phyloP scores from a whole-genome alignment of 1,140 invertebrate genomes.

The Drosophila takahashii region DNA sequence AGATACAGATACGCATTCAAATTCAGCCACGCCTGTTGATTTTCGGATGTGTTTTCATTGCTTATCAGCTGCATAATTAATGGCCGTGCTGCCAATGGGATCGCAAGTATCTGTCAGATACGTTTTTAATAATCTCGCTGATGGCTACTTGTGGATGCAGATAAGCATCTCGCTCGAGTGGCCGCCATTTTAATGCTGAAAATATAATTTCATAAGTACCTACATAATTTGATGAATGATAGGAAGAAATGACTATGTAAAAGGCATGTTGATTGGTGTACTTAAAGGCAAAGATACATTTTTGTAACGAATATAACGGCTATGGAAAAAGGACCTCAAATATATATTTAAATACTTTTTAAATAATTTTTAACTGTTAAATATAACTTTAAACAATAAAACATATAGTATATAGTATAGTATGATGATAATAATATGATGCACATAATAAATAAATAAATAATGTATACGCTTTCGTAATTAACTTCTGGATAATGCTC shows the following conservation, averaged over 20 bases:
- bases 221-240: background rate
- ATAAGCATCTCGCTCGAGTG: constrained; percentile 21
- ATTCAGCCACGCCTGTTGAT: constrained; percentile 21
- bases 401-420: no score
- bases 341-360: no score
- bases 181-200: constrained; percentile 2
- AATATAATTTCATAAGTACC: background rate
- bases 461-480: background rate
- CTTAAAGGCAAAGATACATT: no score
- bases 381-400: no score
- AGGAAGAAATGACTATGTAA: background rate
- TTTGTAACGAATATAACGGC: no score
- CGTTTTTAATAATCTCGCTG: constrained; percentile 46
- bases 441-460: no score
- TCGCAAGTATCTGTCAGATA: constrained; percentile 49
- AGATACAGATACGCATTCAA: constrained; percentile 1
- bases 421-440: no score
- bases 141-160: constrained; percentile 25
- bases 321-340: no score
- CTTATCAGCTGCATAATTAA: constrained; percentile 67
- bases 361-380: no score
- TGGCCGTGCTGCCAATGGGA: constrained; percentile 23
- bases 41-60: constrained; percentile 56
- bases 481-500: no score
- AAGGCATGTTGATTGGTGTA: no score